A percentile compares a stretch with the other conserved stretches of the same genome.
phyloP scores from a whole-genome alignment of 30 jellyfish, hydroid and myxozoan species.

The Turritopsis rubra region DNA sequence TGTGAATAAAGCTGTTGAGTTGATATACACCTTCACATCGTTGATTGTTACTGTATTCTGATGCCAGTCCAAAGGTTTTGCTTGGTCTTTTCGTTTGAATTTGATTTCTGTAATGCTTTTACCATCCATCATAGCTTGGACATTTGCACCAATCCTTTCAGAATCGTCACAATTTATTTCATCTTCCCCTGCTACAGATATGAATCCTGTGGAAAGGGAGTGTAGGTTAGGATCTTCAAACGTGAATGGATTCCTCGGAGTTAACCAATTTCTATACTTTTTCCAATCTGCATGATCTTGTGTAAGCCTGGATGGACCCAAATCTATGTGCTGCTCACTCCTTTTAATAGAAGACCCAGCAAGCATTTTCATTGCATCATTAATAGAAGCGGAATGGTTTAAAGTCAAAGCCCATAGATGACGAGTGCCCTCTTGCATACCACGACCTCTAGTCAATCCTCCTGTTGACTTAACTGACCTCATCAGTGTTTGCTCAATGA shows the following conservation, averaged over 20 bases:
- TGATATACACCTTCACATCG: conserved; percentile 21
- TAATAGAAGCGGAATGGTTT: conserved; percentile 27
- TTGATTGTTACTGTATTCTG: conserved; percentile 13
- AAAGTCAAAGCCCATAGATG: conserved; percentile 33
- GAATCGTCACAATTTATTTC: not conserved
- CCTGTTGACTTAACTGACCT: conserved; percentile 40
- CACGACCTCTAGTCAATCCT: conserved; percentile 49
- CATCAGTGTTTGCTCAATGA: conserved; percentile 54
- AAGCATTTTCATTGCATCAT: conserved; percentile 40
- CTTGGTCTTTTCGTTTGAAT: not conserved
- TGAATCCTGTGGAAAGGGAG: not conserved
- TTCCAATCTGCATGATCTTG: conserved; percentile 12
- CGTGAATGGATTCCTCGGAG: not conserved
- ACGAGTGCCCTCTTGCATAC: conserved; percentile 38
- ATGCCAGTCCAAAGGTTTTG: not conserved
- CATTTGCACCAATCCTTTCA: not conserved
- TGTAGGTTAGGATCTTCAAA: not conserved
- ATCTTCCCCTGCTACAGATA: not conserved
- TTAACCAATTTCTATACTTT: not conserved
- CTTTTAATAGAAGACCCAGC: conserved; percentile 19
- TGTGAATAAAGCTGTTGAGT: conserved; percentile 39
- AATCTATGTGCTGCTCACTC: conserved; percentile 55
- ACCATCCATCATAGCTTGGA: not conserved
- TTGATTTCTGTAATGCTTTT: not conserved
- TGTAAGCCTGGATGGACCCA: conserved; percentile 27